A percentile compares a stretch with the other conserved stretches of the same genome.
Evolutionary conservation across 92 coral and sea anemone species (phyloP).

Genomic region (Umimayanthus chanpuru): DNA sequence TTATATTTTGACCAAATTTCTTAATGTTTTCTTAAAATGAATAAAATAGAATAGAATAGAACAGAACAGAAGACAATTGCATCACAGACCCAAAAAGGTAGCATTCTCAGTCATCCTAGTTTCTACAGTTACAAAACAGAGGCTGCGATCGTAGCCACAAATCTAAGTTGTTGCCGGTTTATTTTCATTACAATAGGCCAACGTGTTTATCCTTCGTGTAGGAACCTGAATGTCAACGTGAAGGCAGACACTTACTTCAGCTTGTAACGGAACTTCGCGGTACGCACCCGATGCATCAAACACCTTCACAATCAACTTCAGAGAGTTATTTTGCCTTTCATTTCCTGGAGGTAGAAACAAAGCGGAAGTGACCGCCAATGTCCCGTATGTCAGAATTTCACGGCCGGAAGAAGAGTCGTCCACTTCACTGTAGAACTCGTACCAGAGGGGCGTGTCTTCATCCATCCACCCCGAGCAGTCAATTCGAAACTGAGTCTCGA

Average conservation of each 20-base stretch:
- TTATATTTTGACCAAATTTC: no score
- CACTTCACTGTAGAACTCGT: constrained; percentile 25
- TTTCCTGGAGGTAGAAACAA: constrained; percentile 29
- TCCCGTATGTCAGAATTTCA: constrained; percentile 20
- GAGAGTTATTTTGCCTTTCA: constrained; percentile 3
- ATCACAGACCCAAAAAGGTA: no score
- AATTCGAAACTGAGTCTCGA: constrained; percentile 35
- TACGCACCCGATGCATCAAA: constrained; percentile 36
- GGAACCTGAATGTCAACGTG: neutral
- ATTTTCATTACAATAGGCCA: no score
- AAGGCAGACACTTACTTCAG: constrained; percentile 11
- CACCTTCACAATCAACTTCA: constrained; percentile 13
- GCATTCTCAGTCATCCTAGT: no score
- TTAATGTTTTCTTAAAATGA: no score
- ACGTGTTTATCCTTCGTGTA: no score
- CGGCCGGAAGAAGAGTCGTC: neutral
- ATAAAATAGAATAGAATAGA: no score
- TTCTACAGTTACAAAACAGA: no score
- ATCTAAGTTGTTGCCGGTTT: no score
- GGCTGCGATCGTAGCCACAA: no score
- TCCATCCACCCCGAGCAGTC: constrained; percentile 26
- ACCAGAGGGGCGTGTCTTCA: constrained; percentile 32
- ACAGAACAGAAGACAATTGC: no score
- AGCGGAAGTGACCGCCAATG: constrained; percentile 2
- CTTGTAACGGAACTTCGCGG: constrained; percentile 3